Percentiles rank a stretch among this genome's conserved stretches.
These are phyloP conservation scores for Vidua macroura DNA, from an alignment of 2,113 vertebrate genomes.

Conservation along the genomic window DNA sequence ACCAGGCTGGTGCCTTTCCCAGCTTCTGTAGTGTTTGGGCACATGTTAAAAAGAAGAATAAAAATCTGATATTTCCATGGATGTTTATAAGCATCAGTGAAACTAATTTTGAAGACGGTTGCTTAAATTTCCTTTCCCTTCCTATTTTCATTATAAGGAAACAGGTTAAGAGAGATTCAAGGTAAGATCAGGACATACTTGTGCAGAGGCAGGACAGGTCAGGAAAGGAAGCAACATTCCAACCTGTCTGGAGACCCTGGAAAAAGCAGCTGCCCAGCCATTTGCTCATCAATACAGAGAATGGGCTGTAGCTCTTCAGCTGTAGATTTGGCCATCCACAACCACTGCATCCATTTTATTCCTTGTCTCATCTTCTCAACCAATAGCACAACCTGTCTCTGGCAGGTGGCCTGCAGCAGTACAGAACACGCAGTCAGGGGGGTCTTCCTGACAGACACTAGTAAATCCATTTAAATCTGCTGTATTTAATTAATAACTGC, in stretches of 20 bases:
- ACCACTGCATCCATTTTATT: not conserved
- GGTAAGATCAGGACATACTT: not conserved
- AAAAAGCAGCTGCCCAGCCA: not conserved
- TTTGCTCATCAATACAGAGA: not conserved
- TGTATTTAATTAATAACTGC: not conserved
- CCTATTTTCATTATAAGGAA: not conserved
- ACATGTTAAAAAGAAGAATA: not conserved
- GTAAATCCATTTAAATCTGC: not conserved
- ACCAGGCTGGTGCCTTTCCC: not conserved
- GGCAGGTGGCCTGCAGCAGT: not conserved
- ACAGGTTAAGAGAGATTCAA: not conserved
- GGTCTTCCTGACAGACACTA: not conserved
- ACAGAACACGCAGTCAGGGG: not conserved
- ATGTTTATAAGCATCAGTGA: not conserved
- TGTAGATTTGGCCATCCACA: not conserved
- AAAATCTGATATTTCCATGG: not conserved
- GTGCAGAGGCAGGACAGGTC: not conserved
- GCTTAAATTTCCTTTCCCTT: not conserved
- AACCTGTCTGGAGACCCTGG: not conserved
- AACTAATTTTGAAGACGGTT: not conserved
- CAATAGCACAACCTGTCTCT: not conserved
- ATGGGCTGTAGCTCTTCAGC: not conserved
- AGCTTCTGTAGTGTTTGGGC: not conserved
- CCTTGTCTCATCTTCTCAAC: not conserved
- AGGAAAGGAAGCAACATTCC: not conserved